phyloP scores from a whole-genome alignment of 2,888 invertebrate genomes.

The Eilema sororculum region DNA sequence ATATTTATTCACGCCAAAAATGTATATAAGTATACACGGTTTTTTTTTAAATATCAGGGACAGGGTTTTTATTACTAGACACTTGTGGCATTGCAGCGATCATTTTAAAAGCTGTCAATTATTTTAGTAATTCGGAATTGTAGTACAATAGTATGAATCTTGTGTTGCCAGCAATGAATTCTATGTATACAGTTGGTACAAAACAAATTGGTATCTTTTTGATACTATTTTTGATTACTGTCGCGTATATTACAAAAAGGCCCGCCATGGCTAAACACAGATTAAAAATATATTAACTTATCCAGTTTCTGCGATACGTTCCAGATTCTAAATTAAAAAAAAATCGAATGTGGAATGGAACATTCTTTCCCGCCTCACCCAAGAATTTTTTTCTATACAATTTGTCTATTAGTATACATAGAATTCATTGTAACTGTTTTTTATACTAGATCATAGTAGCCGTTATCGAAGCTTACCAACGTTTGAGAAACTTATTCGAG shows the following conservation, averaged over 20 bases:
- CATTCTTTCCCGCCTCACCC: background rate
- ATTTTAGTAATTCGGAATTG: background rate
- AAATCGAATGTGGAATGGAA: too few relatives aligned
- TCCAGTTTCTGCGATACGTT: background rate
- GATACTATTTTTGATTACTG: too few relatives aligned
- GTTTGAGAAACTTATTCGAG: background rate
- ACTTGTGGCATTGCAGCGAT: background rate
- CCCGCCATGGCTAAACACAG: too few relatives aligned
- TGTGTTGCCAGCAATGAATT: background rate
- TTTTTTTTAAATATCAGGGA: background rate
- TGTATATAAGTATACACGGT: background rate
- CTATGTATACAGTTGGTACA: background rate
- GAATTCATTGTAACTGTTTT: background rate
- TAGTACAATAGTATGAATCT: background rate
- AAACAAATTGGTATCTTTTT: background rate
- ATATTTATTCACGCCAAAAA: conserved; percentile 1
- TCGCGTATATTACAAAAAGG: too few relatives aligned
- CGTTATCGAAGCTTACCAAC: background rate
- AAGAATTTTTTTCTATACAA: background rate
- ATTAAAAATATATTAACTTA: too few relatives aligned
- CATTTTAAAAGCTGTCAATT: background rate
- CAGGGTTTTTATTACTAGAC: conserved; percentile 3
- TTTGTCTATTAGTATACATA: background rate
- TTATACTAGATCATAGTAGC: background rate
- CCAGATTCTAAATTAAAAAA: background rate